Conservation (phyloP, 2,888 invertebrate species). For the Synanthedon andrenaeformis region DNA sequence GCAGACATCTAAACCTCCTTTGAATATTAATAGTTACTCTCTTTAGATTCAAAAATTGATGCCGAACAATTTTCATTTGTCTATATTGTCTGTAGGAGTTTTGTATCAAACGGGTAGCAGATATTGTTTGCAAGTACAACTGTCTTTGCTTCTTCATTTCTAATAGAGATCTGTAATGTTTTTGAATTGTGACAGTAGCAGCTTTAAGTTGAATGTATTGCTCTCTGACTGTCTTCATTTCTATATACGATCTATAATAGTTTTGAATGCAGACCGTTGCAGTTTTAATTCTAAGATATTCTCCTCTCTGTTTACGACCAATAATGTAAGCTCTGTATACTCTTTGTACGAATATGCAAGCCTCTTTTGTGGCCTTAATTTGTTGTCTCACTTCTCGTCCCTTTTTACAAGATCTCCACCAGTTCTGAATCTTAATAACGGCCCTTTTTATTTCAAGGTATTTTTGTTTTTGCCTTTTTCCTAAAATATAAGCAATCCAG, state of each 20-base stretch:
- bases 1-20: slow-evolving; percentile 33
- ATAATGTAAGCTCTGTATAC: slow-evolving; percentile 35
- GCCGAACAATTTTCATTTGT: slow-evolving; percentile 22
- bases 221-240: slow-evolving; percentile 32
- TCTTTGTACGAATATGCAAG: slow-evolving; percentile 35
- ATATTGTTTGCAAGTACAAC: slow-evolving; percentile 32
- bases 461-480: slow-evolving; percentile 24
- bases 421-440: slow-evolving; percentile 48
- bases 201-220: slow-evolving; percentile 27
- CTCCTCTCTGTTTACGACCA: slow-evolving; percentile 27
- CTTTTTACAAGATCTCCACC: slow-evolving; percentile 44
- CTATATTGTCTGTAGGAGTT: slow-evolving; percentile 45
- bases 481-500: slow-evolving; percentile 37
- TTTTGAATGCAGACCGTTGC: slow-evolving; percentile 46
- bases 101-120: slow-evolving; percentile 50
- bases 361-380: slow-evolving; percentile 25
- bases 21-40: slow-evolving; percentile 49
- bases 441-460: slow-evolving; percentile 38
- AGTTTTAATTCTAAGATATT: slow-evolving; percentile 24
- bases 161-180: slow-evolving; percentile 36
- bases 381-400: slow-evolving; percentile 24
- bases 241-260: slow-evolving; percentile 39
- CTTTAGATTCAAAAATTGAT: slow-evolving; percentile 40
- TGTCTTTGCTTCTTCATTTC: slow-evolving; percentile 27
- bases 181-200: slow-evolving; percentile 45